Base-by-base conservation (phyloP, 1,140 invertebrate species). In the Drosophila ambigua region DNA sequence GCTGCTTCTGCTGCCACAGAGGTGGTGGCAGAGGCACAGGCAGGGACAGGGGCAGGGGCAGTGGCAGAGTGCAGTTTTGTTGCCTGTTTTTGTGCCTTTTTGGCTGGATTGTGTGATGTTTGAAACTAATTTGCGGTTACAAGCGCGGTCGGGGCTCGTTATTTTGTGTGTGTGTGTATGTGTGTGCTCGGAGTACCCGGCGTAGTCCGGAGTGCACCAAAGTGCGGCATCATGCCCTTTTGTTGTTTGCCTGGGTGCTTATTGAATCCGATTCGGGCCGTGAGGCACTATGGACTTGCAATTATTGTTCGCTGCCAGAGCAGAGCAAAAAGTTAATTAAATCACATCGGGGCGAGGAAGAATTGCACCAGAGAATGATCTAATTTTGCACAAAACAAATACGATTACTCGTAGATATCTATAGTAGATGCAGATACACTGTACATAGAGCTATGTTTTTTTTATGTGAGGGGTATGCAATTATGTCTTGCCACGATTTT, bases 121-220 rank as follows among this genome's bases (percentile, higher is more conserved):
- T 88, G 79, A 79, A 85, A 88, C 82, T 88, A 87, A 87, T 87
- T 87, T 87, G 82, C 68, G 72, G 83, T 87, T 87, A 82, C 82
- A 80, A 79, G 81, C 80, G 28, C 80, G 26, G 63, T 69, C 64
- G 46, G 52, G 52, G 75, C 50, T 52, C 66, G 63, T 68, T 66
- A 59, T 71, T 52, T 58, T 59, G 35, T 20, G 20, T 20, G 24
- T 24, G 15, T 24, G 2, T 24, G 23, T 51, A 11, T 39, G 35
- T 39, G 35, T 39, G 11, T 31, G 31, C 31, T 8, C 31, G 31
- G 8, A 31, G 31, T 31, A 31, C 35, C 9, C 31, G 9, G 31
- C 11, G 31, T 35, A 16, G 16, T 71, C 54, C 73, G 72, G 24
- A 58, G 69, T 73, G 41, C 55, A 58, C 5, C 73, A 71, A 83